Evolutionary conservation across 2,888 invertebrate genomes (phyloP).

Genomic region (Heterodera filipjevi): DNA sequence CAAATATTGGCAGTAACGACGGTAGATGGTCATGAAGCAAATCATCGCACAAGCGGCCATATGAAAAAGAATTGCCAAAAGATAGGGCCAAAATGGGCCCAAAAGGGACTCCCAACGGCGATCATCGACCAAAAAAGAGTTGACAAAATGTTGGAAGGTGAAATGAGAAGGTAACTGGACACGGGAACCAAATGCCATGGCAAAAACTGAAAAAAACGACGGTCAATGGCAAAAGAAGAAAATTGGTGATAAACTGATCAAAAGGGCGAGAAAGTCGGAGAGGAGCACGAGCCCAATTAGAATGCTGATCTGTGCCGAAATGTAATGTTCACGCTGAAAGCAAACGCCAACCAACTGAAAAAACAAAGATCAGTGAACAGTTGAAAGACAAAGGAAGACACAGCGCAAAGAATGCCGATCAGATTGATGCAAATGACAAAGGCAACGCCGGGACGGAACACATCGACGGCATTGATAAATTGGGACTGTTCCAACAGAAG

Average conservation of each 20-base stretch:
- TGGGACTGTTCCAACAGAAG: slow-evolving; percentile 48
- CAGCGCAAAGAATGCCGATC: slow-evolving; percentile 44
- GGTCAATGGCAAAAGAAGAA: not conserved
- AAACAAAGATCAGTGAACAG: not conserved
- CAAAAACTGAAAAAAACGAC: slow-evolving; percentile 12
- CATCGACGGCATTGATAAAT: slow-evolving; percentile 47
- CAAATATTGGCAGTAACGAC: slow-evolving; percentile 45
- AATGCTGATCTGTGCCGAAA: slow-evolving; percentile 52
- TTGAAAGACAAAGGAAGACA: slow-evolving; percentile 18
- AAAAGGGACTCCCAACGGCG: slow-evolving; percentile 37
- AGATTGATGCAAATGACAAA: slow-evolving; percentile 46
- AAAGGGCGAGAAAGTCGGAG: slow-evolving; percentile 57
- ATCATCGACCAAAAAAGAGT: slow-evolving; percentile 19
- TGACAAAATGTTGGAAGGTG: slow-evolving; percentile 1
- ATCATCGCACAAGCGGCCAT: slow-evolving; percentile 60
- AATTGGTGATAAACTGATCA: slow-evolving; percentile 37
- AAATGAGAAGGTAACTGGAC: slow-evolving; percentile 6
- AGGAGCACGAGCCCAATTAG: slow-evolving; percentile 55
- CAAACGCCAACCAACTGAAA: slow-evolving; percentile 49
- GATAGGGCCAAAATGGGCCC: slow-evolving; percentile 64
- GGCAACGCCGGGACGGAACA: slow-evolving; percentile 50
- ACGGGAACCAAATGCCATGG: slow-evolving; percentile 24
- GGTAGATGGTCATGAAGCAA: slow-evolving; percentile 53
- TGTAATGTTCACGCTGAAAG: slow-evolving; percentile 40
- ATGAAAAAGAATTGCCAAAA: slow-evolving; percentile 60